Percentiles rank a stretch among this genome's conserved stretches.
Conservation (phyloP, 2,113 vertebrate species). For the Girardinichthys multiradiatus region DNA sequence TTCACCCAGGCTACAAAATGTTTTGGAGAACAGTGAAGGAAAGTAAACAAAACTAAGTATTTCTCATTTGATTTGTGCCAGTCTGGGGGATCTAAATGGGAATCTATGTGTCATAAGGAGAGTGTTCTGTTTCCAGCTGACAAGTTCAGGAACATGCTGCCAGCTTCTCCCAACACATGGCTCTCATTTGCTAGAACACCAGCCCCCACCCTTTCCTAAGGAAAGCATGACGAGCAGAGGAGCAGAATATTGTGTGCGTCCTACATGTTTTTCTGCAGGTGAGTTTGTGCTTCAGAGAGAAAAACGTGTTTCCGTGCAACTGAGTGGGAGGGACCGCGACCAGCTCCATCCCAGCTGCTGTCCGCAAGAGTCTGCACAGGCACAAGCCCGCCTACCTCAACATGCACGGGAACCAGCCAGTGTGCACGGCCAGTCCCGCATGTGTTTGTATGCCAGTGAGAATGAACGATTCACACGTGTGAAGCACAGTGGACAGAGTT, state of each 20-base stretch:
- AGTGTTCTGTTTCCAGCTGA: constrained; percentile 44
- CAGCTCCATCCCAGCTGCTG: constrained; percentile 41
- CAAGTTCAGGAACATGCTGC: constrained; percentile 38
- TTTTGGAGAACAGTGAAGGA: constrained; percentile 37
- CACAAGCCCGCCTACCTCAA: constrained; percentile 35
- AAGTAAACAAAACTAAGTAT: constrained; percentile 34
- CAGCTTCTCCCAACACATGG: constrained; percentile 65
- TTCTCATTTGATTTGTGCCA: constrained; percentile 39
- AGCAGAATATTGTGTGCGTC: constrained; percentile 31
- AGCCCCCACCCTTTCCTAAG: constrained; percentile 32
- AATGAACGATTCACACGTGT: constrained; percentile 78
- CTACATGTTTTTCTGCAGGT: constrained; percentile 54
- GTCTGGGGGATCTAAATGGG: constrained; percentile 40
- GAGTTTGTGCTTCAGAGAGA: constrained; percentile 42
- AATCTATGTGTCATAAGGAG: constrained; percentile 64
- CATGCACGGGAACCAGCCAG: constrained; percentile 12
- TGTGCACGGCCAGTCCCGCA: constrained; percentile 5
- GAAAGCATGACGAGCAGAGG: constrained; percentile 44
- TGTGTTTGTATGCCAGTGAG: constrained; percentile 60
- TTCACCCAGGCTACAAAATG: not conserved
- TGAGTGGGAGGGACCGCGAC: constrained; percentile 68
- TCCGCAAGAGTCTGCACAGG: constrained; percentile 20
- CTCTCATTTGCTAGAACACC: constrained; percentile 56
- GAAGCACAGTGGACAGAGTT: constrained; percentile 57
- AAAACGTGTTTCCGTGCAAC: constrained; percentile 69